These are phyloP conservation scores for Subacronicta megacephala DNA, from an alignment of 2,888 invertebrate species.

Conservation along the genomic window DNA sequence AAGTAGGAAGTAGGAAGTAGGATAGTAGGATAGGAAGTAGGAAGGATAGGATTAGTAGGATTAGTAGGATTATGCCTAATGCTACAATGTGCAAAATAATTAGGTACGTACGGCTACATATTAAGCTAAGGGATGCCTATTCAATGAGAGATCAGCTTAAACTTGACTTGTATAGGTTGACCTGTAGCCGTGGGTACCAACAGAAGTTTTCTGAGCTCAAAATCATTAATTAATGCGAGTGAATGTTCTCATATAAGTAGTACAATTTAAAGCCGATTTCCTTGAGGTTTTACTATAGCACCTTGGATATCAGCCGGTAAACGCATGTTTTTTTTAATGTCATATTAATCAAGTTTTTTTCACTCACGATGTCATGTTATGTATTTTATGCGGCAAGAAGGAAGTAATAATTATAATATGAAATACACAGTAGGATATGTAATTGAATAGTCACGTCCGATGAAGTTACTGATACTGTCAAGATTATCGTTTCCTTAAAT, in stretches of 20 bases:
- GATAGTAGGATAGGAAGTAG: no score
- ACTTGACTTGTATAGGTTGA: no score
- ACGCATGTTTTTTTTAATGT: background rate
- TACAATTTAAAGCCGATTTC: constrained; percentile 27
- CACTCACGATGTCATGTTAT: background rate
- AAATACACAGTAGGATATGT: background rate
- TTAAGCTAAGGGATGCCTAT: no score
- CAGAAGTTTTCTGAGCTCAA: background rate
- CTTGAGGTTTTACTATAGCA: constrained; percentile 42
- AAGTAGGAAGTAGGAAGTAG: no score
- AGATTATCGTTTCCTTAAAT: no score
- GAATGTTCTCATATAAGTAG: constrained; percentile 30
- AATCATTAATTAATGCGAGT: constrained; percentile 16
- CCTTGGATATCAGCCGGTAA: constrained; percentile 24
- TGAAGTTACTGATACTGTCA: background rate
- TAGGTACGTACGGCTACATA: no score
- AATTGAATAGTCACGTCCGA: background rate
- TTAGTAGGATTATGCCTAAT: no score
- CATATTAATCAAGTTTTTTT: background rate
- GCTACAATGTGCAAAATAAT: no score
- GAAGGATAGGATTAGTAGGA: no score
- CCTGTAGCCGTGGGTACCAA: background rate
- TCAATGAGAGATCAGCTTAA: no score
- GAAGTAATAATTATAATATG: background rate
- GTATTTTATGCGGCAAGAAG: constrained; percentile 7